A percentile compares a stretch with the other conserved stretches of the same genome.
phyloP scores from a whole-genome alignment of 2,113 vertebrate species.

The Hiodon tergisus region DNA sequence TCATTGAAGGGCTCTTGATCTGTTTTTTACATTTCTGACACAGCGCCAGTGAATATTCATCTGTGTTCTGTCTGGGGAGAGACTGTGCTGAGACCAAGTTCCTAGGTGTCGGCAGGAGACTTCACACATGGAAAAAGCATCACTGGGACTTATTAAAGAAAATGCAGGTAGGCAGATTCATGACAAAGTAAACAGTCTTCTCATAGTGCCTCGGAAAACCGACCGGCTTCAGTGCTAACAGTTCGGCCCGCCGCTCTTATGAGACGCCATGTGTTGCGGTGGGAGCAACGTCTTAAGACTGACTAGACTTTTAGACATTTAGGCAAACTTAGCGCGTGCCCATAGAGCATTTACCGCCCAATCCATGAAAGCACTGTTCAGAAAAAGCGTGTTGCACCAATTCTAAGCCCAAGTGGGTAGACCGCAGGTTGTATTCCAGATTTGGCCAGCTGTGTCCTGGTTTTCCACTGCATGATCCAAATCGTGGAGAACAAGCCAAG shows the following conservation, averaged over 20 bases:
- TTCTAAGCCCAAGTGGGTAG: constrained; percentile 46
- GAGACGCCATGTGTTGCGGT: too few species aligned
- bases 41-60: background rate
- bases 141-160: background rate
- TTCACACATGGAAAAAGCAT: too few species aligned
- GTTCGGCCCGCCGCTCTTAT: too few species aligned
- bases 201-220: too few species aligned
- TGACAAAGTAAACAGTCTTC: background rate
- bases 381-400: constrained; percentile 34
- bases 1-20: background rate
- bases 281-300: too few species aligned
- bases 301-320: background rate
- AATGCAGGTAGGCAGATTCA: background rate
- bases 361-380: constrained; percentile 29
- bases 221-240: too few species aligned
- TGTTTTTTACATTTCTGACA: constrained; percentile 10
- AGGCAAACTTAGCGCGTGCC: background rate
- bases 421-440: constrained; percentile 35
- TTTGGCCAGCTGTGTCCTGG: constrained; percentile 38
- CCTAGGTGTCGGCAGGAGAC: background rate
- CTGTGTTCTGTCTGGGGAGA: background rate
- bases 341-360: constrained; percentile 22
- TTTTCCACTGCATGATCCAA: constrained; percentile 50
- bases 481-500: constrained; percentile 41
- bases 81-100: background rate